Base-by-base conservation (phyloP, 2,797 vertebrate genomes). In the Oryzias sinensis region DNA sequence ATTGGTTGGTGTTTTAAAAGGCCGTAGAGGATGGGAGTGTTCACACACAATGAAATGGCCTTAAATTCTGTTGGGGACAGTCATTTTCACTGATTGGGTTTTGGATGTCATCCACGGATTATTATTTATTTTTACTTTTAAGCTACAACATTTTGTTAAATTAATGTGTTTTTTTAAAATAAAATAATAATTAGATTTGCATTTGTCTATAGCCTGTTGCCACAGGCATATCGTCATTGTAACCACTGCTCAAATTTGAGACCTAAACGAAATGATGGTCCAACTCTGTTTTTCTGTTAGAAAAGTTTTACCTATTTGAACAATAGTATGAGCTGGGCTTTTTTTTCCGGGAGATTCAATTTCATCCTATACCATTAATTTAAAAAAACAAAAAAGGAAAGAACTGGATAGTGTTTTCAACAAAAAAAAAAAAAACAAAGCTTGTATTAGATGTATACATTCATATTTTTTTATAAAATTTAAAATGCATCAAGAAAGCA, bases 241-340 rank as follows among this genome's bases (percentile, higher is more conserved):
- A 59, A 77, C 72, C 43, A 52, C 42, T 44, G 24, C 77, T 80
- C 56, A 24, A 22, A 68, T 15, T 79, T 79, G 76, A 72, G 76
- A 79, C 64, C 78, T 70, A 77, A 54, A 65, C 43, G 65, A 70
- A 20, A 43, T 18, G 6, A 56, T 50, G 29, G 27, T 64, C 58
- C 27, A 50, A 60, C 49, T 70, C 62, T 17, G 56, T 63, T 77
- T 73, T 49, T 72, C 33, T 74, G 29, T 45, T 27, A 56, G 65
- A 61, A 54, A 65, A 52, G 76, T 53, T 62, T 53, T 64, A 53
- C 62, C 57, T 56, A 77, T 59, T n/a, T 29, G 59, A 70, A 29
- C 50, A 62, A 75, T 72, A 56, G 68, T 68, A 76, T 49, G 60
- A 56, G 29, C 44, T 62, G 15, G 59, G 68, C 66, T 80, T 79